phyloP scores from a whole-genome alignment of 2,113 vertebrate species.

The Cyrtonyx montezumae region DNA sequence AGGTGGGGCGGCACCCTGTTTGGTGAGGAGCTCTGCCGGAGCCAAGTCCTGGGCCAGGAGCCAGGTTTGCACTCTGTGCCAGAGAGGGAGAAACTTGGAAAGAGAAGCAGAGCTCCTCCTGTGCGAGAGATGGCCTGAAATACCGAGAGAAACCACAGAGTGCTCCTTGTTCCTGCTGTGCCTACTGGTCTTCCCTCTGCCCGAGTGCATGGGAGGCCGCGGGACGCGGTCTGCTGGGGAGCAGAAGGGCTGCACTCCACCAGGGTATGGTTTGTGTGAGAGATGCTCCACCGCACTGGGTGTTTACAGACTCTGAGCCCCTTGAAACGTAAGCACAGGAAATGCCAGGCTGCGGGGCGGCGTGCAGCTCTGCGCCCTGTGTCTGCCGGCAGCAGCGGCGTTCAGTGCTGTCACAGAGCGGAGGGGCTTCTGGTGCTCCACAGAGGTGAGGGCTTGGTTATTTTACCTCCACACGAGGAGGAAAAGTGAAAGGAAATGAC shows the following conservation, averaged over 20 bases:
- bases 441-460: background rate
- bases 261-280: background rate
- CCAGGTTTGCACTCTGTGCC: constrained; percentile 48
- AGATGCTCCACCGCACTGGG: background rate
- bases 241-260: background rate
- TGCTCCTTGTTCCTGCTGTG: constrained; percentile 61
- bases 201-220: background rate
- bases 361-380: rapidly evolving
- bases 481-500: constrained; percentile 53
- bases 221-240: background rate
- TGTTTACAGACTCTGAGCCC: background rate
- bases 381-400: background rate
- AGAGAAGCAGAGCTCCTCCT: constrained; percentile 50
- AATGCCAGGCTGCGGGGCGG: background rate
- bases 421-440: background rate
- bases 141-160: constrained; percentile 59
- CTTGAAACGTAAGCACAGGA: background rate
- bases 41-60: constrained; percentile 48
- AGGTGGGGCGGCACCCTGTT: constrained; percentile 60
- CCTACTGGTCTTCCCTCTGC: constrained; percentile 36
- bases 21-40: constrained; percentile 51
- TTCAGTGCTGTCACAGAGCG: background rate
- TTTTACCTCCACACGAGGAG: background rate
- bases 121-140: constrained; percentile 59
- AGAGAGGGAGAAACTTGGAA: constrained; percentile 66